These are phyloP conservation scores for Scaptomyza graminum DNA, from an alignment of 1,140 invertebrate genomes.

Conservation along the genomic window DNA sequence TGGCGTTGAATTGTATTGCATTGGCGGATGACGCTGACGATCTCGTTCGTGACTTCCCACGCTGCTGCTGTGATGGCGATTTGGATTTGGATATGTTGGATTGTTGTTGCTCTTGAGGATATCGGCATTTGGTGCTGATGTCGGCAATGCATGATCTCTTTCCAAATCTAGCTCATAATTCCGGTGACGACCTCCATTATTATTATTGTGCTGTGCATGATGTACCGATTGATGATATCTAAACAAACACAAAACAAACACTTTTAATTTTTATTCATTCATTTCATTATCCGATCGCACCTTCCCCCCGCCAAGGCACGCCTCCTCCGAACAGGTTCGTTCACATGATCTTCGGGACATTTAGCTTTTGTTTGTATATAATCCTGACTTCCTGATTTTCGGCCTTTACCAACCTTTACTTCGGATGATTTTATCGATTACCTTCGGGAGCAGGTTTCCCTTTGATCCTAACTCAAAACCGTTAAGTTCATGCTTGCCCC, in stretches of 20 bases:
- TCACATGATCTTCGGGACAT: no score
- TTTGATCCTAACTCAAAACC: no score
- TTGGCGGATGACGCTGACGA: constrained; percentile 67
- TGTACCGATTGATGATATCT: constrained; percentile 70
- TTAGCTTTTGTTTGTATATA: no score
- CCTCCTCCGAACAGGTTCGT: no score
- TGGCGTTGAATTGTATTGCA: constrained; percentile 73
- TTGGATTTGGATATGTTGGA: constrained; percentile 88
- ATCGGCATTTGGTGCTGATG: constrained; percentile 89
- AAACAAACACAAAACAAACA: neutral
- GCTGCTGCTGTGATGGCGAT: constrained; percentile 80
- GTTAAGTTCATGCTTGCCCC: no score
- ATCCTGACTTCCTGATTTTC: no score
- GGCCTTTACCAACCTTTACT: no score
- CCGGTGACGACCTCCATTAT: constrained; percentile 66
- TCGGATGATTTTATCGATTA: no score
- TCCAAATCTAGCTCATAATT: constrained; percentile 88
- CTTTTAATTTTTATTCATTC: no score
- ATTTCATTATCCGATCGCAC: no score
- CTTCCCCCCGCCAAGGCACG: no score
- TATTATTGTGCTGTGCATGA: constrained; percentile 55
- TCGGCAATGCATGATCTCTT: constrained; percentile 88
- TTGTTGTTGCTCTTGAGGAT: constrained; percentile 89
- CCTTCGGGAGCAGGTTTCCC: no score
- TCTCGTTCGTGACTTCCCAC: constrained; percentile 69